Evolutionary conservation across 2,113 vertebrate species (phyloP).

Genomic region (Maccullochella peelii): DNA sequence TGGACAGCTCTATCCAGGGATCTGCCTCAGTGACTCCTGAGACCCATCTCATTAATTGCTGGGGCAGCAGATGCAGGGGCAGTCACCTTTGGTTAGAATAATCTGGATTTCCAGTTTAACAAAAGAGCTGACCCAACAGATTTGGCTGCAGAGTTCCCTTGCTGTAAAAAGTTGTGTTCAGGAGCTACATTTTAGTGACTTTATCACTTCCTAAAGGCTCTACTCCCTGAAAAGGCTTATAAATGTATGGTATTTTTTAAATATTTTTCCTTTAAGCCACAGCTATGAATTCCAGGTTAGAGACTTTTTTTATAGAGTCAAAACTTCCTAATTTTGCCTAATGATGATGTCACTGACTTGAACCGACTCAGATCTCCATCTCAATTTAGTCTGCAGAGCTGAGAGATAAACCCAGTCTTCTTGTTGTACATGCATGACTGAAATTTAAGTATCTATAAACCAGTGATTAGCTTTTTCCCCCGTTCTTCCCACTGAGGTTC

Average conservation of each 20-base stretch:
- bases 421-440: not conserved
- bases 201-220: slow-evolving; percentile 6
- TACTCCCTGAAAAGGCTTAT: not conserved
- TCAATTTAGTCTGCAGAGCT: slow-evolving; percentile 2
- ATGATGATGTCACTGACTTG: not conserved
- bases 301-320: not conserved
- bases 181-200: slow-evolving; percentile 9
- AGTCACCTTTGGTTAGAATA: slow-evolving; percentile 81
- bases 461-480: not conserved
- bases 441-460: slow-evolving; percentile 15
- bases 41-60: slow-evolving; percentile 82
- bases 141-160: slow-evolving; percentile 31
- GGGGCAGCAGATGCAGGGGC: slow-evolving; percentile 76
- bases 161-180: slow-evolving; percentile 40
- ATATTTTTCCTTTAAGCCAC: not conserved
- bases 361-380: not conserved
- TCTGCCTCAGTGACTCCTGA: slow-evolving; percentile 78
- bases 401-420: not conserved
- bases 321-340: not conserved
- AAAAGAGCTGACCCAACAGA: slow-evolving; percentile 69
- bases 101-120: slow-evolving; percentile 71
- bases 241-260: not conserved
- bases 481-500: not conserved
- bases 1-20: slow-evolving; percentile 83
- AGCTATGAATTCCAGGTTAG: not conserved